A percentile compares a stretch with the other conserved stretches of the same genome.
These are phyloP conservation scores for Nautilus pompilius DNA, from an alignment of 1,140 invertebrate genomes.

Conservation along the genomic window DNA sequence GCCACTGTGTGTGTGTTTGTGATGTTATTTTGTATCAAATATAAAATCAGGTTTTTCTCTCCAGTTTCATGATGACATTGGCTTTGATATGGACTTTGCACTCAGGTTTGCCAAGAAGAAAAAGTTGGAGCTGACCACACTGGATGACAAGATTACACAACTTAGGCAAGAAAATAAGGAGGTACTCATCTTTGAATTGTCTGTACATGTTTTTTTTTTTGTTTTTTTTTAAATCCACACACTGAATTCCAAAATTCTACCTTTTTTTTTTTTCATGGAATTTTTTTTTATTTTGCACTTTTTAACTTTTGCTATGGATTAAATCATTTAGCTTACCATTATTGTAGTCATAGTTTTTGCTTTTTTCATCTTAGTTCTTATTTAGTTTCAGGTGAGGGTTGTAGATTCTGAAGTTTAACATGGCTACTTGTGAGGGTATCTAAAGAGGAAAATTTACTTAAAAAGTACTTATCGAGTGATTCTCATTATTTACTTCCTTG, in stretches of 20 bases:
- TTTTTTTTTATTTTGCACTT: too few species aligned
- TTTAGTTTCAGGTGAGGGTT: conserved; percentile 21
- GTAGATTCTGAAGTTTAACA: too few species aligned
- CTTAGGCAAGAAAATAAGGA: conserved; percentile 58
- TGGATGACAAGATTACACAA: conserved; percentile 81
- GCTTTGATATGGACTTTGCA: conserved; percentile 59
- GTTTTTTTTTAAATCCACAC: background rate
- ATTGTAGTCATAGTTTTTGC: too few species aligned
- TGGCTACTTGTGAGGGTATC: too few species aligned
- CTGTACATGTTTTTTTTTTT: background rate
- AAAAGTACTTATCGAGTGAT: too few species aligned
- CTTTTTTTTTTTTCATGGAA: background rate
- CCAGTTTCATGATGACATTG: conserved; percentile 11
- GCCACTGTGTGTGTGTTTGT: background rate
- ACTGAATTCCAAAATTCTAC: background rate
- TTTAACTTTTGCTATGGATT: too few species aligned
- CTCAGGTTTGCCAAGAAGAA: conserved; percentile 79
- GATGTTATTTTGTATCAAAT: background rate
- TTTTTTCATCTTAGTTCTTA: too few species aligned
- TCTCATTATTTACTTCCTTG: too few species aligned
- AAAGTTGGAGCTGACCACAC: conserved; percentile 61
- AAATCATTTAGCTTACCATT: too few species aligned
- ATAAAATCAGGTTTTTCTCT: conserved; percentile 2
- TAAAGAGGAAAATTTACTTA: too few species aligned
- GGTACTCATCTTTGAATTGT: conserved; percentile 18